Evolutionary conservation across 2,113 vertebrate genomes (phyloP), one percentile per base, ranked within the genome.

Genomic region (Glaucidium brasilianum): DNA sequence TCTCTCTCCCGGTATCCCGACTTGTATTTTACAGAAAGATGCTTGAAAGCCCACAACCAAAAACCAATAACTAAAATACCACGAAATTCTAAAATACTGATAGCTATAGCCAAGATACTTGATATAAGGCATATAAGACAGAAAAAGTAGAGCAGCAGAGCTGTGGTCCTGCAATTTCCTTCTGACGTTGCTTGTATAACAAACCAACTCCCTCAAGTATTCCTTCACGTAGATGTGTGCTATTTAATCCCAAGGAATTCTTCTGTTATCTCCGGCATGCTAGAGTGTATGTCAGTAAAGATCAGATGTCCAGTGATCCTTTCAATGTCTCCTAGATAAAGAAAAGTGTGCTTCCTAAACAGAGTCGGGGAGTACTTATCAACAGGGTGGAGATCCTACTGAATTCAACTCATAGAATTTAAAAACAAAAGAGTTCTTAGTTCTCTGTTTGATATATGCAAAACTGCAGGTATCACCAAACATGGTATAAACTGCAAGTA

Each of bases 401-500:
- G 39, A 62, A 50, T 37, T 63, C 34, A 35, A 18, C 72, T 68
- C 34, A 5, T 32, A 8, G 49, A 87, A 66, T 26, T 56, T 35
- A 34, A 82, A 73, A 39, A 35, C 43, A n/a, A 53, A 88, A 41
- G 37, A n/a, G 39, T 5, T 69, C 30, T 69, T 55, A 29, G 66
- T 39, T 67, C 27, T 62, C 3, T 37, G 39, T 50, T 45, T 68
- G 77, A 27, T 49, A 23, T 8, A 26, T 39, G 78, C 22, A 63
- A 11, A 90, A 5, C 67, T 43, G 34, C 22, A 66, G 39, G 3
- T n/a, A 5, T 3, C 8, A 4, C 49, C 0, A 2, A 39, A 39
- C 0, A 8, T 6, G 34, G 35, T 4, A 8, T 43, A n/a, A 55
- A 6, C 45, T 34, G 53, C 21, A 30, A 66, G 37, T 49, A 7